Evolutionary conservation across 2,113 vertebrate genomes (phyloP).

Genomic region (Pelodiscus sinensis): DNA sequence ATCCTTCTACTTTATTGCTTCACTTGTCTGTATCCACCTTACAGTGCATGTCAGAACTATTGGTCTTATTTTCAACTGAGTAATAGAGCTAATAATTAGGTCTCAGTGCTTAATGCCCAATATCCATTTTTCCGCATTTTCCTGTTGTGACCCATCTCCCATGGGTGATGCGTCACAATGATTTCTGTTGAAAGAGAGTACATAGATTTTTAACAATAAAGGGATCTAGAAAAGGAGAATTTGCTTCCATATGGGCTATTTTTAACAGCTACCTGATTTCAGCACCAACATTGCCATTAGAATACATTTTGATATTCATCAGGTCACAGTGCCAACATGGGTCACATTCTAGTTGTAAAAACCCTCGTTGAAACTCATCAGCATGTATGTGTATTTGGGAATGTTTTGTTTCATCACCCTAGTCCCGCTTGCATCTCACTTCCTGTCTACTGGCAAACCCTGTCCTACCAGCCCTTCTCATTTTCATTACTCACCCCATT

Average conservation of each 20-base stretch:
- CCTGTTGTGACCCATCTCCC: background rate
- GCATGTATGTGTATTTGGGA: background rate
- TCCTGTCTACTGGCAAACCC: conserved; percentile 37
- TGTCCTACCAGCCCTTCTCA: conserved; percentile 32
- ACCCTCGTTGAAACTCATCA: background rate
- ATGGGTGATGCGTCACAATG: background rate
- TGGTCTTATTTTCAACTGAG: conserved; percentile 4
- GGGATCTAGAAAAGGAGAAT: background rate
- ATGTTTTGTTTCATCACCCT: background rate
- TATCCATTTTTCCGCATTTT: background rate
- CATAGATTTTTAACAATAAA: background rate
- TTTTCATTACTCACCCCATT: conserved; percentile 21
- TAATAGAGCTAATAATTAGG: conserved; percentile 11
- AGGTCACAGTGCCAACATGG: background rate
- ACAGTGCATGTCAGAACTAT: background rate
- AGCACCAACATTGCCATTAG: background rate
- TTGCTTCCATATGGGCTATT: background rate
- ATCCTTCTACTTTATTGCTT: background rate
- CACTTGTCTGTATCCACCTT: background rate
- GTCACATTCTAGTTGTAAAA: background rate
- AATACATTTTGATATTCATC: background rate
- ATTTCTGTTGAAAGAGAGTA: background rate
- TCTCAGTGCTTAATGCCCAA: background rate
- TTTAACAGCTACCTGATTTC: background rate
- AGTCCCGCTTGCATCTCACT: background rate